Evolutionary conservation across 2,113 vertebrate genomes (phyloP), one percentile per base, ranked within the genome.

Genomic region (Chloropsis hardwickii): DNA sequence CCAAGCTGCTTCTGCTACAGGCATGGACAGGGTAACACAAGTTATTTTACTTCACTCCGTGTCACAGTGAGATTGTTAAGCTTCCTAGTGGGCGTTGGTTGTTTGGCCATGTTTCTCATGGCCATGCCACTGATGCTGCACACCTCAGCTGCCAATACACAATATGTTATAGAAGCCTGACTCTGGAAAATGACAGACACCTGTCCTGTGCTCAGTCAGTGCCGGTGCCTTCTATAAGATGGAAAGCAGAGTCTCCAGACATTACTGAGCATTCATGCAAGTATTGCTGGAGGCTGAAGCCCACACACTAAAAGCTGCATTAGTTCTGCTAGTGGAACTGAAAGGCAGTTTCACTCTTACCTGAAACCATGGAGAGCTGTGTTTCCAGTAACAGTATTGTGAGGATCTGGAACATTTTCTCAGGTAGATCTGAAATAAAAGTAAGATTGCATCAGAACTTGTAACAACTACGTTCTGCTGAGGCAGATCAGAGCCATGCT

Each of bases 391-490:
- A 80, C 40, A 96, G 28, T 33, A 77, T 21, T 40, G 72, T 71
- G 33, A 96, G 62, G 19, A 96, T 70, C 62, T 86, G 48, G 60
- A 94, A 86, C 97, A 98, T 98, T 91, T 90, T 97, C 54, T 84
- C 70, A 44, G 44, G 22, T 24, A 21, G 42, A 88, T 91, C 97
- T 98, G 95, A 96, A 98, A 96, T 13, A 89, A 35, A 93, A 79
- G 22, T 4, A 74, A 54, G 27, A 39, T 57, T 89, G 35, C 37
- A 44, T 78, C 39, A 57, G 79, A 66, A 84, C 11, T 57, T 91
- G 20, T 11, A 48, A 65, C 15, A 80, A 5, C 23, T 60, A 14
- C 20, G 25, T 71, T 64, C 44, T 81, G 40, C 37, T 84, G 77
- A 82, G 33, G 20, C 24, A 42, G 27, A n/a, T 70, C 20, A 33